Evolutionary conservation across 2,888 invertebrate species (phyloP), one percentile per base, ranked within the genome.

Genomic region (Athripsodes cinereus): DNA sequence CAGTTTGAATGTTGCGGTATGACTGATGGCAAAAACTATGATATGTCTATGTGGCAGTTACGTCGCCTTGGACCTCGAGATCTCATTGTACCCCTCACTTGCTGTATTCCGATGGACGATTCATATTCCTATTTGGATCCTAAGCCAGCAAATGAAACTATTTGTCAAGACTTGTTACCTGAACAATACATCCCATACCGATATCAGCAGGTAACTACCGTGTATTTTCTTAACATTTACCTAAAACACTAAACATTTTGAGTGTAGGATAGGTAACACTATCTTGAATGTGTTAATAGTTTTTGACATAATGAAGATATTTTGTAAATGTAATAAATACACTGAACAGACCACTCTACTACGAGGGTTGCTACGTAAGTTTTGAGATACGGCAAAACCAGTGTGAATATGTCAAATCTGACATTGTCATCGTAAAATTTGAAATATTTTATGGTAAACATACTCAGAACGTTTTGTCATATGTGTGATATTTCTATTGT

Each of bases 1-100:
- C 71, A 88, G 88, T 84, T 90, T 69, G 80, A 85, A 58, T 92
- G 92, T 68, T 92, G 92, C 70, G 92, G 90, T 22, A 86, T 92
- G 71, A 82, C 83, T 51, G 85, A 85, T 65, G 86, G 88, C 6
- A 82, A 83, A 60, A 90, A 92, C 76, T 92, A 89, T 72, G 89
- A 89, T 67, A 87, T 87, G 65, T 89, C 91, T 0, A 73, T 85
- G 68, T 92, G 92, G 92, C 83, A 88, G 63, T 74, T 90, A 52
- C 85, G 88, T 67, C 81, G 87, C 62, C 80, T 87, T 46, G 88
- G 89, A 0, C 85, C 87, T 62, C 80, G 84, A 59, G 85, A 85
- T 54, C 75, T 85, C 71, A 76, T 83, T 0, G 86, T 86, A 20
- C 88, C 88, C 40, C 76, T 83, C 2, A 84, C 83, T 54, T 88